phyloP scores from a whole-genome alignment of 2,888 invertebrate species.

The Pheosia tremula region DNA sequence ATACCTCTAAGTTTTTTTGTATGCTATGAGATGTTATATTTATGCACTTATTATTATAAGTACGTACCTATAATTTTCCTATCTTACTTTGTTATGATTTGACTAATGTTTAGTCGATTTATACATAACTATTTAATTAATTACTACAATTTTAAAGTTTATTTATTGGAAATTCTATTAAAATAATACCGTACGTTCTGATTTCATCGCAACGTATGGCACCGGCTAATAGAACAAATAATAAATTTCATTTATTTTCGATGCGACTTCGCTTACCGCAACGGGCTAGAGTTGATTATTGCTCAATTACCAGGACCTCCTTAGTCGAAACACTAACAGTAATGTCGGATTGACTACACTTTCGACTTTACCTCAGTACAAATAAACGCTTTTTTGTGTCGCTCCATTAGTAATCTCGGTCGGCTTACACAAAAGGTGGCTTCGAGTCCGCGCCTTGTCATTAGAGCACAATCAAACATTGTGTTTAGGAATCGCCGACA shows the following conservation, averaged over 20 bases:
- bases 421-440: constrained; percentile 80
- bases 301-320: constrained; percentile 84
- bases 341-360: constrained; percentile 53
- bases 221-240: constrained; percentile 71
- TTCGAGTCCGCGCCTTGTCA: constrained; percentile 81
- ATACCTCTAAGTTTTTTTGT: too few species aligned
- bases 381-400: constrained; percentile 69
- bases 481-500: constrained; percentile 83
- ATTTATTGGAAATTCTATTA: not conserved
- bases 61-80: too few species aligned
- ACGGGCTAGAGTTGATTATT: constrained; percentile 81
- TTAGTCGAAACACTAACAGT: constrained; percentile 77
- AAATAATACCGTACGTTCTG: not conserved
- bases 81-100: too few species aligned
- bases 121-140: too few species aligned
- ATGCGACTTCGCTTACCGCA: constrained; percentile 77
- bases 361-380: constrained; percentile 65
- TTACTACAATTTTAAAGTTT: too few species aligned
- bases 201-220: not conserved
- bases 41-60: too few species aligned
- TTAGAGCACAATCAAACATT: constrained; percentile 83
- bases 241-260: constrained; percentile 77
- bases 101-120: too few species aligned
- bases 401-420: constrained; percentile 63
- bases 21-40: too few species aligned